Evolutionary conservation across 2,113 vertebrate genomes (phyloP), one percentile per base, ranked within the genome.

Genomic region (Chionomys nivalis): DNA sequence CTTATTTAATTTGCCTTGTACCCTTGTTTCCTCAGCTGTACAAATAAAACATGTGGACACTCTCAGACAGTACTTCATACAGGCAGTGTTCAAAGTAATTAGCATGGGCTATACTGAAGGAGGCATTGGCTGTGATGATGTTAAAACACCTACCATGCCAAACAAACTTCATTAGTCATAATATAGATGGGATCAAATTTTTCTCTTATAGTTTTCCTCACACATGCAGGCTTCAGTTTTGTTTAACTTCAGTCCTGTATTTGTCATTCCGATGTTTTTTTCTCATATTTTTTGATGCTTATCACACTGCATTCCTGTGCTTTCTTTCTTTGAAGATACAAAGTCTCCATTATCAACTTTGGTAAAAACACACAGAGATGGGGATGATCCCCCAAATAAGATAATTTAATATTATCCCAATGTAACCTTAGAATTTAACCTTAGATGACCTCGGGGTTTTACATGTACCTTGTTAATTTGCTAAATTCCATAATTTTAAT

Each of bases 401-500:
- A 36, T n/a, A 76, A 77, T 86, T 33, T 66, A 88, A 81, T 10
- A 79, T 13, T 58, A 66, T 52, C 47, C 68, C 44, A 77, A 55
- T 58, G 49, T 89, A 63, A 83, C 77, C 6, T 89, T 89, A 75
- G 36, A 55, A 78, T 81, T 96, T 52, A 58, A 58, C 58, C 58
- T 58, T 65, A 85, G 91, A 24, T 44, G 73, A 86, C 44, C 9
- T 73, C 44, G 23, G 47, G n/a, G 77, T 39, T 91, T 91, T 65
- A 87, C 58, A 88, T 91, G 63, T 47, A 83, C 77, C 61, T 93
- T 93, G 44, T 75, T 82, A 73, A 96, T 68, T 55, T 89, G 28
- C 19, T 87, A 61, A 39, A 78, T 73, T 17, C 11, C 23, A 10
- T 13, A 39, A 21, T 63, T 95, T 88, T 70, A 93, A 89, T 68